Percentiles rank a stretch among this genome's conserved stretches.
Evolutionary conservation across 2,113 vertebrate species (phyloP).

Genomic region (Pygoscelis adeliae): DNA sequence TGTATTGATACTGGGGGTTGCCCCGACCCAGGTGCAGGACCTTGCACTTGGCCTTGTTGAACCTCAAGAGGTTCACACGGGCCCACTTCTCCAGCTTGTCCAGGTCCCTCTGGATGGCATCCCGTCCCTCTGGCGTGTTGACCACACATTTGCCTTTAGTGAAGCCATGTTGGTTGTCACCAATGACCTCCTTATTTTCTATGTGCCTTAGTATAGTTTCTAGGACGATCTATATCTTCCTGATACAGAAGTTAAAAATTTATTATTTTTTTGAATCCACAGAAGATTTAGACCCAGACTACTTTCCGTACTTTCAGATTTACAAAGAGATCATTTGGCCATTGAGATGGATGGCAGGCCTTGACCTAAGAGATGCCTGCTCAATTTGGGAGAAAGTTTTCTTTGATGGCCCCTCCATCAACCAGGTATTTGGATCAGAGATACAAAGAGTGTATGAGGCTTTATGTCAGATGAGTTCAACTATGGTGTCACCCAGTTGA

Average conservation of each 20-base stretch:
- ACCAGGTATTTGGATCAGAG: background rate
- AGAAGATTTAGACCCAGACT: background rate
- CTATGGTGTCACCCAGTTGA: fast-evolving
- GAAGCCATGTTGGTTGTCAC: background rate
- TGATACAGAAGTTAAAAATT: background rate
- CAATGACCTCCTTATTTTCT: background rate
- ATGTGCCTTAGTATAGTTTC: background rate
- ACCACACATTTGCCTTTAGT: background rate
- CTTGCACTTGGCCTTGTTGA: too few species aligned
- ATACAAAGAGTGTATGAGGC: background rate
- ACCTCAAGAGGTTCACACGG: too few species aligned
- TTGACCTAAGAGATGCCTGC: background rate
- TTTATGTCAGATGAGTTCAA: background rate
- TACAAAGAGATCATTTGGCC: background rate
- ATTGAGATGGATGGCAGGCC: background rate
- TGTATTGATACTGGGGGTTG: too few species aligned
- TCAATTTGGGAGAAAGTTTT: background rate
- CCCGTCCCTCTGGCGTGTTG: too few species aligned
- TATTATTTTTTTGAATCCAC: background rate
- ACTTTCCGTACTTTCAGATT: background rate
- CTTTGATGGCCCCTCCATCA: background rate
- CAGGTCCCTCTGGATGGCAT: too few species aligned
- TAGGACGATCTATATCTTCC: background rate
- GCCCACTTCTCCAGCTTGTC: too few species aligned
- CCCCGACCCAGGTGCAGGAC: too few species aligned